phyloP scores from a whole-genome alignment of 1,140 invertebrate genomes.

The Chrysopa pallens region DNA sequence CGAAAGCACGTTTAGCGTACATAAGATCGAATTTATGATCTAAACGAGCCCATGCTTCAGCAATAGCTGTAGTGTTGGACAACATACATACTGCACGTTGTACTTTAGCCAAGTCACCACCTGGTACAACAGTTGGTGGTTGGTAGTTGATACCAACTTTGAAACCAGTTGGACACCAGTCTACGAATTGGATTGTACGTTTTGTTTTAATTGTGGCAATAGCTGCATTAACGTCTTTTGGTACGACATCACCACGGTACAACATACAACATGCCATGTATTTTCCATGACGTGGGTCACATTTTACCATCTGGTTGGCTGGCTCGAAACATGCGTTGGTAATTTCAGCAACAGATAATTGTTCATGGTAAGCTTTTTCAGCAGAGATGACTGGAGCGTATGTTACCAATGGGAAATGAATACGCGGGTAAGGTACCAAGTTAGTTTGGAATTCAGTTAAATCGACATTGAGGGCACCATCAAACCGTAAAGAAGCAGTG shows the following conservation, averaged over 20 bases:
- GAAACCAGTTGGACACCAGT: slow-evolving; percentile 83
- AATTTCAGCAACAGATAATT: slow-evolving; percentile 67
- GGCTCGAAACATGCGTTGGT: slow-evolving; percentile 82
- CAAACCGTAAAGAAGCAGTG: slow-evolving; percentile 74
- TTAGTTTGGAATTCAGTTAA: slow-evolving; percentile 83
- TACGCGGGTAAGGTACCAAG: slow-evolving; percentile 69
- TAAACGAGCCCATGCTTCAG: slow-evolving; percentile 56
- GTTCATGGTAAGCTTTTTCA: slow-evolving; percentile 75
- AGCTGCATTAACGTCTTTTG: slow-evolving; percentile 65
- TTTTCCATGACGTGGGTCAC: slow-evolving; percentile 73
- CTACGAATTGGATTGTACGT: slow-evolving; percentile 72
- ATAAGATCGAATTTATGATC: slow-evolving; percentile 65
- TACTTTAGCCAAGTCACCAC: slow-evolving; percentile 59
- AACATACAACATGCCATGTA: slow-evolving; percentile 81
- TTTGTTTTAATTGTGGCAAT: slow-evolving; percentile 76
- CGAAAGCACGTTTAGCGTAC: slow-evolving; percentile 65
- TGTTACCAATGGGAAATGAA: slow-evolving; percentile 67
- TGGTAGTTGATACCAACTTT: slow-evolving; percentile 69
- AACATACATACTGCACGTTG: slow-evolving; percentile 60
- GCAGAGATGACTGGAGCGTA: slow-evolving; percentile 73
- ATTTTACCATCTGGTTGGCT: slow-evolving; percentile 86
- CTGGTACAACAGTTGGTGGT: slow-evolving; percentile 64
- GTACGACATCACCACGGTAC: slow-evolving; percentile 58
- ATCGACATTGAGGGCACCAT: slow-evolving; percentile 76
- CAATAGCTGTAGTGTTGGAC: slow-evolving; percentile 68